Percentiles rank a stretch among this genome's conserved stretches.
These are phyloP conservation scores for Cylindroiulus punctatus DNA, from an alignment of 2,888 invertebrate genomes.

Conservation along the genomic window DNA sequence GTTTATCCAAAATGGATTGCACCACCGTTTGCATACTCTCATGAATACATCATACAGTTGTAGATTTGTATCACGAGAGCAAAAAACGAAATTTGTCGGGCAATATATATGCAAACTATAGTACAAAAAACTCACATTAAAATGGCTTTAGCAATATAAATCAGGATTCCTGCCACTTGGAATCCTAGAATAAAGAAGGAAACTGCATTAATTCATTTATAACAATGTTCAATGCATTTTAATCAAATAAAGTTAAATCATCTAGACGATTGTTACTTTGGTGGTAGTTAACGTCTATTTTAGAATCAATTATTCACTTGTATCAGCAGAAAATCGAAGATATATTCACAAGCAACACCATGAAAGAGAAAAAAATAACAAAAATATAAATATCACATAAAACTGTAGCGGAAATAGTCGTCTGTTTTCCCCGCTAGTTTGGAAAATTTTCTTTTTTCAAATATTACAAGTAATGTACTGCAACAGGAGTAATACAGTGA, in stretches of 20 bases:
- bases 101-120: too few relatives aligned
- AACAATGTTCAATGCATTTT: conserved; percentile 26
- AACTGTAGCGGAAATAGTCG: conserved; percentile 40
- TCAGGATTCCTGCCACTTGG: too few relatives aligned
- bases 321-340: conserved; percentile 23
- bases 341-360: conserved; percentile 55
- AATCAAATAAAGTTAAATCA: conserved; percentile 27
- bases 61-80: too few relatives aligned
- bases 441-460: conserved; percentile 49
- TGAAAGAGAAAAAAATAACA: conserved; percentile 54
- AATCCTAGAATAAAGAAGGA: too few relatives aligned
- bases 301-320: conserved; percentile 19
- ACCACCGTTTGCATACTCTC: too few relatives aligned
- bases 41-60: too few relatives aligned
- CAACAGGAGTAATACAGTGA: conserved; percentile 44
- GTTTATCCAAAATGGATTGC: too few relatives aligned
- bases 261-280: conserved; percentile 32
- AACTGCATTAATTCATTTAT: background rate
- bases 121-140: too few relatives aligned
- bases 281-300: conserved; percentile 26
- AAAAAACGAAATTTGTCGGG: too few relatives aligned
- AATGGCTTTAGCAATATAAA: too few relatives aligned
- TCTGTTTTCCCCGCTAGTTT: conserved; percentile 47
- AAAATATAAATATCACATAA: conserved; percentile 55
- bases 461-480: conserved; percentile 36